A percentile compares a stretch with the other conserved stretches of the same genome.
phyloP scores from a whole-genome alignment of 2,797 vertebrate species.

The Gambelia wislizenii region DNA sequence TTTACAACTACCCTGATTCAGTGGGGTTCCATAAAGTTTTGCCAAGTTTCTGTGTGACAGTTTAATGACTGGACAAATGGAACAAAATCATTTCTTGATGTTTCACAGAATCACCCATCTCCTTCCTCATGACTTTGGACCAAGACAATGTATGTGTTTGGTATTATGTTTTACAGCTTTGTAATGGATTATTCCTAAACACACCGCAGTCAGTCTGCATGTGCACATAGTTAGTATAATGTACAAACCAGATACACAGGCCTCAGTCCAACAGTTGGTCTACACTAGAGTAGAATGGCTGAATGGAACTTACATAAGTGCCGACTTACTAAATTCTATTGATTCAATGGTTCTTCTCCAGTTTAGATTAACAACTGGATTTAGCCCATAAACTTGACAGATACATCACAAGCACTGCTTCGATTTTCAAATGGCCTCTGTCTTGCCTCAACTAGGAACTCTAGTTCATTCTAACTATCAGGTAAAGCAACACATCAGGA shows the following conservation, averaged over 20 bases:
- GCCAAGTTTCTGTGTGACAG: neutral
- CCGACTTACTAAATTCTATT: no score
- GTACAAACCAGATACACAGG: neutral
- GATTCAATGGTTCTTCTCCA: no score
- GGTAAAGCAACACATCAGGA: neutral
- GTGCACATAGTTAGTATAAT: neutral
- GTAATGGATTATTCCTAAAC: neutral
- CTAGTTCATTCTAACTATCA: neutral
- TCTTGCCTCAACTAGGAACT: no score
- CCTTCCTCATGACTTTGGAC: neutral
- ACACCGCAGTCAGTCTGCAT: neutral
- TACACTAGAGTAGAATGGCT: no score
- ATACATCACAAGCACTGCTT: neutral
- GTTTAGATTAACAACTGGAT: no score
- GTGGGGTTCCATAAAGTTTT: neutral
- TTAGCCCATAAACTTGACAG: neutral
- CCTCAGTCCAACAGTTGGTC: no score
- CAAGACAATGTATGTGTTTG: neutral
- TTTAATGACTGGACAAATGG: neutral
- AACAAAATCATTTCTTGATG: neutral
- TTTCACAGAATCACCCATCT: neutral
- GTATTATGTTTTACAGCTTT: neutral
- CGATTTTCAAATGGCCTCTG: neutral
- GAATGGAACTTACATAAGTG: no score
- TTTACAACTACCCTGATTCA: neutral